These are phyloP conservation scores for Ctena decussata DNA, from an alignment of 2,888 invertebrate species.

Conservation along the genomic window DNA sequence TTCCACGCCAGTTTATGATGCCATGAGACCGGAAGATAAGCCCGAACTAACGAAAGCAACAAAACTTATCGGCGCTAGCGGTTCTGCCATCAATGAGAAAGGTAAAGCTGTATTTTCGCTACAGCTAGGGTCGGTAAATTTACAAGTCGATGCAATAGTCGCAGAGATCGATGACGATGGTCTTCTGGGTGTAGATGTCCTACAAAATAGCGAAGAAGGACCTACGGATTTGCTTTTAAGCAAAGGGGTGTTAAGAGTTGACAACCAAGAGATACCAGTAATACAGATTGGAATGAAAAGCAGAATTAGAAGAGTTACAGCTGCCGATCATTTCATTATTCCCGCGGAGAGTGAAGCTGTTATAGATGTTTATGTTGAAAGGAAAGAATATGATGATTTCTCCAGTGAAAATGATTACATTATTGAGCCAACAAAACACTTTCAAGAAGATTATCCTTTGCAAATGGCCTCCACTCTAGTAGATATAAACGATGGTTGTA, in stretches of 20 bases:
- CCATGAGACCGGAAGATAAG: not conserved
- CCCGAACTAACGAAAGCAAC: not conserved
- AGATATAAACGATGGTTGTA: conserved; percentile 1
- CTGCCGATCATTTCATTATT: not conserved
- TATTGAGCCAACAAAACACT: conserved; percentile 20
- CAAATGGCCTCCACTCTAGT: conserved; percentile 24
- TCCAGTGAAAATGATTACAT: not conserved
- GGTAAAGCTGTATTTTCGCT: not conserved
- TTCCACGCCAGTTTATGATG: not conserved
- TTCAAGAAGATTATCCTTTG: conserved; percentile 10
- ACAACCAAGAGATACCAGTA: not conserved
- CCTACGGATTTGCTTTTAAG: conserved; percentile 22
- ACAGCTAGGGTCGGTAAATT: not conserved
- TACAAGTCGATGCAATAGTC: conserved; percentile 17
- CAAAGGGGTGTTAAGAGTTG: not conserved
- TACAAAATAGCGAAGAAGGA: conserved; percentile 24
- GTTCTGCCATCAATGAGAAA: not conserved
- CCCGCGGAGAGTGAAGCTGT: conserved; percentile 15
- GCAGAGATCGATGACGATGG: conserved; percentile 39
- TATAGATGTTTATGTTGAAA: conserved; percentile 26
- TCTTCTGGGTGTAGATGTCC: conserved; percentile 26
- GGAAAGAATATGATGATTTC: conserved; percentile 29
- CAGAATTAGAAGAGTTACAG: not conserved
- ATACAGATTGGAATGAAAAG: not conserved
- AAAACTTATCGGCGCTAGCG: not conserved